Base-by-base conservation (phyloP, 2,797 vertebrate genomes). In the Syngnathus acus region DNA sequence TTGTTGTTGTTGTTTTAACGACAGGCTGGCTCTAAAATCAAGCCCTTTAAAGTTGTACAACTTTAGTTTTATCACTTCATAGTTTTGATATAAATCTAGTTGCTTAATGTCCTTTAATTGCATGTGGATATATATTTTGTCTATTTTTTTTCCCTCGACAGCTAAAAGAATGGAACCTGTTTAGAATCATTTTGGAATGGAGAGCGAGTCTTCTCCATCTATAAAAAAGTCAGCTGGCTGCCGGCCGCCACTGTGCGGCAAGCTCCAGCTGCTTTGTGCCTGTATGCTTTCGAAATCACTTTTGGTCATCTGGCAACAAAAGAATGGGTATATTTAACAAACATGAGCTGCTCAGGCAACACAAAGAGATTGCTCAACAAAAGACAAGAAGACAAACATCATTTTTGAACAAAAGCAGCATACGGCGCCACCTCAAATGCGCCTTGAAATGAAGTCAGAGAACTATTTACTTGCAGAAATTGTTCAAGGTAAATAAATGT, bases 21-120 rank as follows among this genome's bases (percentile, higher is more conserved):
- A 39, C 45, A 9, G 38, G 47, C 19, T 23, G 3, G 11, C 21
- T 67, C 6, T 58, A 38, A 66, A 66, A 66, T 66, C 26, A 58
- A 59, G 65, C 23, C 55, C 70, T 79, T 80, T 72, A 80, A 70
- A 64, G 64, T 71, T 67, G 68, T 37, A 1, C 45, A n/a, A 62
- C 64, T 67, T 57, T 67, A 47, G 64, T 72, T 77, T 74, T 32
- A 81, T 68, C 53, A 64, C 65, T 73, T 68, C 65, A 70, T 32
- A 68, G 59, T 65, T 76, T 53, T 66, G 39, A 71, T 70, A 73
- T 77, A 62, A 72, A 58, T 47, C 64, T 67, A 65, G 62, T 71
- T 75, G 50, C 65, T 40, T 13, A n/a, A 59, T 82, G 71, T 76
- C 72, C 70, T 32, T 32, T 32, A 32, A 32, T 32, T 32, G 32